Percentiles rank a stretch among this genome's conserved stretches.
phyloP scores from a whole-genome alignment of 2,888 invertebrate genomes.

The Agrochola lychnidis region DNA sequence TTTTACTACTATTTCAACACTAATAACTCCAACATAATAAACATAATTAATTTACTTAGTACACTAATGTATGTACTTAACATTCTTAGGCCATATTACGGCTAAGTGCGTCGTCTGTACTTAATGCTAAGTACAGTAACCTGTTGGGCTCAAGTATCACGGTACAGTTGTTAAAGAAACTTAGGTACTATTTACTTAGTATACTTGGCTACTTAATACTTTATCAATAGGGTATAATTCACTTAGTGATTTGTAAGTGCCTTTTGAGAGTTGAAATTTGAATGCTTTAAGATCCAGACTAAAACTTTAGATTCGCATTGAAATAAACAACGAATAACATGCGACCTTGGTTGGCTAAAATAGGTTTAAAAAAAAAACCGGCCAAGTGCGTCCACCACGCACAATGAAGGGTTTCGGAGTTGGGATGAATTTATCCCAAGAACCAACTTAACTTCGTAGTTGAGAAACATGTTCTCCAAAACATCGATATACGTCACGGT shows the following conservation, averaged over 20 bases:
- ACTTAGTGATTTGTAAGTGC: not conserved
- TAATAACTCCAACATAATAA: conserved; percentile 27
- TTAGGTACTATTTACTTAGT: not conserved
- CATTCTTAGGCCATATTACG: conserved; percentile 31
- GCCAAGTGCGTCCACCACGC: too few relatives aligned
- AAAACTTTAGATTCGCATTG: not conserved
- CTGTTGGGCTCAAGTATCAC: conserved; percentile 15
- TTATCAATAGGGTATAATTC: not conserved
- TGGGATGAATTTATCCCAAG: too few relatives aligned
- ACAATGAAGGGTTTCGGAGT: too few relatives aligned
- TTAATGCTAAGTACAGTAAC: conserved; percentile 22
- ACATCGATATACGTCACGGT: too few relatives aligned
- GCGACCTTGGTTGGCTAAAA: too few relatives aligned
- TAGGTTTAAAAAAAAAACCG: too few relatives aligned
- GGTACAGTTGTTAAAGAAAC: conserved; percentile 7
- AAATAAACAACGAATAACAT: not conserved
- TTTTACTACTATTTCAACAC: conserved; percentile 20
- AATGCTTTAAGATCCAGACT: not conserved
- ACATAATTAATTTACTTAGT: conserved; percentile 34
- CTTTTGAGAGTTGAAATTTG: not conserved
- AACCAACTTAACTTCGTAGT: too few relatives aligned
- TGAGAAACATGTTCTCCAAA: too few relatives aligned
- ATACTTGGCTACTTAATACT: not conserved
- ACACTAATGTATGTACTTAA: conserved; percentile 40
- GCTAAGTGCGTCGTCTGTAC: conserved; percentile 27